Conservation (phyloP, 2,113 vertebrate genomes). For the Pteropus alecto region DNA sequence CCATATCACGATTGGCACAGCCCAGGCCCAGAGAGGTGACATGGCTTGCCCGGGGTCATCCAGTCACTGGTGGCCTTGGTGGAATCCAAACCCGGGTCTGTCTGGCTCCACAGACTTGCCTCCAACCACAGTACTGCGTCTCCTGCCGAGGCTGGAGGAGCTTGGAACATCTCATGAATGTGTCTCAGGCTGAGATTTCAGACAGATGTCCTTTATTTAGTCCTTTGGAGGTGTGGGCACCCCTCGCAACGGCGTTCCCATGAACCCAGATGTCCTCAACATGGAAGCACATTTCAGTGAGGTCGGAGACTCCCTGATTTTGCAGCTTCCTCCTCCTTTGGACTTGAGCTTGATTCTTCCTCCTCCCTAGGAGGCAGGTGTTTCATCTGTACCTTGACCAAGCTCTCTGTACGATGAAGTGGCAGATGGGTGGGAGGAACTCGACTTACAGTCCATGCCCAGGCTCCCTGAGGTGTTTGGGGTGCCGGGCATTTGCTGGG, state of each 20-base stretch:
- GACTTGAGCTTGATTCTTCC: not conserved
- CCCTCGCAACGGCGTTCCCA: not conserved
- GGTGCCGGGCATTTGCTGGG: not conserved
- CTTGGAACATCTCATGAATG: accelerated
- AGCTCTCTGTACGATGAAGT: not conserved
- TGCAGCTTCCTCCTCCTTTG: not conserved
- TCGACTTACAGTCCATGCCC: accelerated
- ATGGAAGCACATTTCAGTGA: accelerated
- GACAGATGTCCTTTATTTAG: not conserved
- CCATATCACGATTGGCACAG: not conserved
- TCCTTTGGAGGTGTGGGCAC: not conserved
- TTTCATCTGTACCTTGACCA: not conserved
- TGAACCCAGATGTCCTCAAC: not conserved
- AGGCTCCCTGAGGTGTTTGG: not conserved
- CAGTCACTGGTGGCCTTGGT: not conserved
- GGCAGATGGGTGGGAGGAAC: not conserved
- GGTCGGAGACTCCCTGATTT: not conserved
- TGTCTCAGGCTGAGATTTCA: not conserved
- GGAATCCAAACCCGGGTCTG: not conserved
- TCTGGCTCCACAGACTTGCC: not conserved
- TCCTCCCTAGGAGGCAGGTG: not conserved
- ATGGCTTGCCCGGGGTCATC: not conserved
- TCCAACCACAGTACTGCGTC: no score
- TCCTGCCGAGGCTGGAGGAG: accelerated
- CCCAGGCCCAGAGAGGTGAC: not conserved